Evolutionary conservation across 2,113 vertebrate species (phyloP).

Genomic region (Chloropsis hardwickii): DNA sequence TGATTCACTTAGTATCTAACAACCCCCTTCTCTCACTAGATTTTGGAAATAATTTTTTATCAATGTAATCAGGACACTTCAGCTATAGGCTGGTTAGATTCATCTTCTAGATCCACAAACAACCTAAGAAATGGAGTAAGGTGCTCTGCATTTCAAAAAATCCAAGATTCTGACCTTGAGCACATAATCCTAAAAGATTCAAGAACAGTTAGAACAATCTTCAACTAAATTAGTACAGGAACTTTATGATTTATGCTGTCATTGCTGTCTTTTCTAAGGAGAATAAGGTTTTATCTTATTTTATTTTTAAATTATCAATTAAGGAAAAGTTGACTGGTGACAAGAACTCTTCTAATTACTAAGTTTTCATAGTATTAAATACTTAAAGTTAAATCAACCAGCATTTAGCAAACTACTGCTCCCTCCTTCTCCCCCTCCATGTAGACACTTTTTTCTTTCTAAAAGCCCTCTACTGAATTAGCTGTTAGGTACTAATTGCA

Average conservation of each 20-base stretch:
- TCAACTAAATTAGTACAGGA: constrained; percentile 35
- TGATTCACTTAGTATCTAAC: neutral
- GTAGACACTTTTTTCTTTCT: constrained; percentile 48
- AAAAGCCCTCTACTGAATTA: constrained; percentile 77
- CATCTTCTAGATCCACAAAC: neutral
- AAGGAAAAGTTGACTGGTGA: constrained; percentile 60
- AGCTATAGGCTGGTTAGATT: neutral
- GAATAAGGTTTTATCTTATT: constrained; percentile 40
- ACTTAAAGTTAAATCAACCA: constrained; percentile 72
- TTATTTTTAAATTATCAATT: constrained; percentile 67
- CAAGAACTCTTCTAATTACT: constrained; percentile 70
- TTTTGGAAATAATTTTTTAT: neutral
- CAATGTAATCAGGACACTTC: neutral
- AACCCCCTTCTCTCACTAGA: neutral
- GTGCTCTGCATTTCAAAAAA: neutral
- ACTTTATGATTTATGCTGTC: neutral
- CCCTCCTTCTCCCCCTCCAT: neutral
- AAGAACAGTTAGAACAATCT: neutral
- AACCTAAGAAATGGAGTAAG: neutral
- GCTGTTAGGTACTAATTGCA: constrained; percentile 78
- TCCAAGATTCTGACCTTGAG: neutral
- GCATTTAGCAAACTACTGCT: constrained; percentile 65
- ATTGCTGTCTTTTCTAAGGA: constrained; percentile 16
- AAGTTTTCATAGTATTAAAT: constrained; percentile 73
- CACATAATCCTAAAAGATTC: constrained; percentile 4